These are phyloP conservation scores for Craterocephalus amniculus DNA, from an alignment of 2,797 vertebrate genomes.

Conservation along the genomic window DNA sequence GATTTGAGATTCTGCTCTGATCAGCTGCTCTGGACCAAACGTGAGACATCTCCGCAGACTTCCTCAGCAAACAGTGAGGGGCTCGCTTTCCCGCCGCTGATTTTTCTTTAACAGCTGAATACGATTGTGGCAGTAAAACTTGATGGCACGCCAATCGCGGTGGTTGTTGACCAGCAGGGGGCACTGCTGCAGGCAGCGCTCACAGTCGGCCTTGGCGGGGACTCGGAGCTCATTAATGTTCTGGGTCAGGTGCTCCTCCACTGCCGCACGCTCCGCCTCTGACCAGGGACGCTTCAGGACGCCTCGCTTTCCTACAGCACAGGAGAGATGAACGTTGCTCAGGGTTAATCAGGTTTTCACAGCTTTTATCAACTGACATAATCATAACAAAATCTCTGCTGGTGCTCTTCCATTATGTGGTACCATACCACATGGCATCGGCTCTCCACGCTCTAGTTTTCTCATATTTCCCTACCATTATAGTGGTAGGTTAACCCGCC, in stretches of 20 bases:
- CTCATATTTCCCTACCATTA: too few species aligned
- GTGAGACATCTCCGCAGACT: neutral
- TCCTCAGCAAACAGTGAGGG: conserved; percentile 78
- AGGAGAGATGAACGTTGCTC: neutral
- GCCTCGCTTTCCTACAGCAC: conserved; percentile 80
- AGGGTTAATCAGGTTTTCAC: neutral
- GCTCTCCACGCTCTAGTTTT: too few species aligned
- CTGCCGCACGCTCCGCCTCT: conserved; percentile 82
- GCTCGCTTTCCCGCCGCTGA: conserved; percentile 75
- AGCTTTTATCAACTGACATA: neutral
- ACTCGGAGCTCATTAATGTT: conserved; percentile 86
- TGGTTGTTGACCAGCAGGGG: conserved; percentile 85
- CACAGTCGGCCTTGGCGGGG: conserved; percentile 86
- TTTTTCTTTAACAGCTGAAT: conserved; percentile 87
- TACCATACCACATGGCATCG: too few species aligned
- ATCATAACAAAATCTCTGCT: neutral
- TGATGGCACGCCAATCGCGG: conserved; percentile 86
- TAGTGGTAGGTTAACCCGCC: too few species aligned
- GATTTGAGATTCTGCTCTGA: conserved; percentile 56
- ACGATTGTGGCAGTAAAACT: conserved; percentile 89
- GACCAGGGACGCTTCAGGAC: conserved; percentile 88
- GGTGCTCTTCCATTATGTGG: neutral
- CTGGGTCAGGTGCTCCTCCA: conserved; percentile 83
- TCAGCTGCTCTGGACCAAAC: conserved; percentile 27
- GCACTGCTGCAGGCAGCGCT: conserved; percentile 85